Percentiles rank a stretch among this genome's conserved stretches.
These are phyloP conservation scores for Theropithecus gelada DNA, from an alignment of 2,113 vertebrate genomes.

Conservation along the genomic window DNA sequence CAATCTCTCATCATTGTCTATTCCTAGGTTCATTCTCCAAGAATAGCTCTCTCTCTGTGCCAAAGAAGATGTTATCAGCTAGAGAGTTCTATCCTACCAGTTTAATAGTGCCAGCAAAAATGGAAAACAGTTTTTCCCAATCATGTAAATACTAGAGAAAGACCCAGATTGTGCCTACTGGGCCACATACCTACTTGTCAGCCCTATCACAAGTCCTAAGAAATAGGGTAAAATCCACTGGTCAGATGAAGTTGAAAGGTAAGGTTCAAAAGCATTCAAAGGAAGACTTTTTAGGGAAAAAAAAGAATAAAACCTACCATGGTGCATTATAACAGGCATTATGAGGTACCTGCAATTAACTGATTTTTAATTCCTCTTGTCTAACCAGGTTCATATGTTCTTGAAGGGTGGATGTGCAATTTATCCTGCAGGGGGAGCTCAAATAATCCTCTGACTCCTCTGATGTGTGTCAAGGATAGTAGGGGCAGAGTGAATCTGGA, in stretches of 20 bases:
- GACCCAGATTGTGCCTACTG: not conserved
- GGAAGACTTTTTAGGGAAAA: not conserved
- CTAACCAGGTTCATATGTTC: not conserved
- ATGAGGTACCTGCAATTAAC: not conserved
- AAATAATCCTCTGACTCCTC: not conserved
- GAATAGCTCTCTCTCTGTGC: not conserved
- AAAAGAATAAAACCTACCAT: not conserved
- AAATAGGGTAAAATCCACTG: not conserved
- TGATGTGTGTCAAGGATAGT: not conserved
- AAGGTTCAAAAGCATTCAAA: not conserved
- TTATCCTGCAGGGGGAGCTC: not conserved
- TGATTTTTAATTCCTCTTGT: not conserved
- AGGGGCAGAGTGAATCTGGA: not conserved
- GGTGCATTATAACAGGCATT: not conserved
- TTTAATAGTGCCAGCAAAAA: not conserved
- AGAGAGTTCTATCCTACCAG: not conserved
- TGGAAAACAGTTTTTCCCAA: not conserved
- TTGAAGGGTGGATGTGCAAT: not conserved
- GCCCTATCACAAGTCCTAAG: not conserved
- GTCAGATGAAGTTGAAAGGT: not conserved
- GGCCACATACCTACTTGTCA: not conserved
- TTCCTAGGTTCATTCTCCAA: not conserved
- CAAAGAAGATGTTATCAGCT: not conserved
- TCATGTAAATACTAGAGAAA: not conserved
- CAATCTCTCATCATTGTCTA: not conserved